Evolutionary conservation across 2,888 invertebrate species (phyloP).

Genomic region (Marronus borbonicus): DNA sequence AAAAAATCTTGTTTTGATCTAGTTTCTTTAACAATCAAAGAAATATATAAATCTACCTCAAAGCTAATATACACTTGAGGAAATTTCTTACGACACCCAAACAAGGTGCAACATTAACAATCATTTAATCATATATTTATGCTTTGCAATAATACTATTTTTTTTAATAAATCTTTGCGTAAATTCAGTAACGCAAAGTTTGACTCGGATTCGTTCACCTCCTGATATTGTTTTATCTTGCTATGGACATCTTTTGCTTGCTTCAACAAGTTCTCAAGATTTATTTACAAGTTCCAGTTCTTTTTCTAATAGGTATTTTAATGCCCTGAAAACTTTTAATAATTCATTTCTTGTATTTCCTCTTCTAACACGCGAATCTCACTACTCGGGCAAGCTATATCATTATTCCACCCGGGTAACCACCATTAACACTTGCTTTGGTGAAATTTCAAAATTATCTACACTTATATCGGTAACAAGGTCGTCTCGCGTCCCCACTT

Average conservation of each 20-base stretch:
- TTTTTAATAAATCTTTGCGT: not conserved
- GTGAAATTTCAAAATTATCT: too few species aligned
- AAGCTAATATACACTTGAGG: too few species aligned
- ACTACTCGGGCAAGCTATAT: slow-evolving; percentile 9
- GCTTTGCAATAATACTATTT: not conserved
- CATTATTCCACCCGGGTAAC: not conserved
- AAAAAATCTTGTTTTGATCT: too few species aligned
- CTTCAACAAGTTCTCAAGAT: not conserved
- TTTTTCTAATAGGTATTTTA: slow-evolving; percentile 22
- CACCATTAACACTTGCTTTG: too few species aligned
- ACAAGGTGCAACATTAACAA: too few species aligned
- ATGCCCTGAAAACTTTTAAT: slow-evolving; percentile 3
- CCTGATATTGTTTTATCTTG: not conserved
- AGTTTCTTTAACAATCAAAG: too few species aligned
- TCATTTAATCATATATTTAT: not conserved
- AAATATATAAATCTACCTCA: too few species aligned
- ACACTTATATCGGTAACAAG: too few species aligned
- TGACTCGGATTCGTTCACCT: not conserved
- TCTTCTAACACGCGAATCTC: slow-evolving; percentile 9
- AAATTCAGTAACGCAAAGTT: not conserved
- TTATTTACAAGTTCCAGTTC: slow-evolving; percentile 21
- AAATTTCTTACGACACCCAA: too few species aligned
- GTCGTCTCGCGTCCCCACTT: too few species aligned
- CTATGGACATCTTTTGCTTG: too few species aligned
- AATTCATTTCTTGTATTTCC: slow-evolving; percentile 42